Conservation (phyloP, 2,888 invertebrate species). For the Leptinotarsa tumamoca region DNA sequence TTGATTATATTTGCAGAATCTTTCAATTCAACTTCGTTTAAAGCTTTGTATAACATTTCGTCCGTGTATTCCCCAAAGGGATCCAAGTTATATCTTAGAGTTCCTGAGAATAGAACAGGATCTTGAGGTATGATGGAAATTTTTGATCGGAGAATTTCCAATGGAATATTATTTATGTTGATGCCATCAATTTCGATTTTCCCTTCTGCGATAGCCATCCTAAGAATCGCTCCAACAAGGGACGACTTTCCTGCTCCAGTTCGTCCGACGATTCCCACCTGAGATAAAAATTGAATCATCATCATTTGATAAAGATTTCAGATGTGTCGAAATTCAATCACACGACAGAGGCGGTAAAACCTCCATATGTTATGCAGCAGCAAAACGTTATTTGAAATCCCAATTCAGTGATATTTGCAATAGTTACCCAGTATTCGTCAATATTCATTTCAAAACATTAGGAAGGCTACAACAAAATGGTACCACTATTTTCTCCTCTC, state of each 20-base stretch:
- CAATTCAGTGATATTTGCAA: too few species aligned
- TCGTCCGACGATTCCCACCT: conserved; percentile 85
- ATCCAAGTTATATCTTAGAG: conserved; percentile 78
- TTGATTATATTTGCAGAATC: conserved; percentile 72
- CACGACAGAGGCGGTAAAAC: too few species aligned
- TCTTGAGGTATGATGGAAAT: conserved; percentile 71
- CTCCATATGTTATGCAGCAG: too few species aligned
- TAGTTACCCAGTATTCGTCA: too few species aligned
- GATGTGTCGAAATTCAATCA: too few species aligned
- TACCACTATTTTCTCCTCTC: too few species aligned
- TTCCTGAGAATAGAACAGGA: conserved; percentile 72
- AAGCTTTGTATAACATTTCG: conserved; percentile 75
- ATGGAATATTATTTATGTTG: conserved; percentile 70
- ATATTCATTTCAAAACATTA: too few species aligned
- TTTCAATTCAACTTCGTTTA: conserved; percentile 82
- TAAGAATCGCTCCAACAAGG: conserved; percentile 81
- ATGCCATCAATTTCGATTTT: conserved; percentile 79
- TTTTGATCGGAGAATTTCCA: conserved; percentile 69
- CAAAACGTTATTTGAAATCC: too few species aligned
- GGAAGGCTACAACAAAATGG: too few species aligned
- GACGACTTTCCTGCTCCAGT: conserved; percentile 89
- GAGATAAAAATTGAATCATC: conserved; percentile 51
- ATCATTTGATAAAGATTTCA: neutral
- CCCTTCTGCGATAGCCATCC: conserved; percentile 79
- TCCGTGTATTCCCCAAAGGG: conserved; percentile 80